phyloP scores from a whole-genome alignment of 2,113 vertebrate species.

The Ondatra zibethicus region DNA sequence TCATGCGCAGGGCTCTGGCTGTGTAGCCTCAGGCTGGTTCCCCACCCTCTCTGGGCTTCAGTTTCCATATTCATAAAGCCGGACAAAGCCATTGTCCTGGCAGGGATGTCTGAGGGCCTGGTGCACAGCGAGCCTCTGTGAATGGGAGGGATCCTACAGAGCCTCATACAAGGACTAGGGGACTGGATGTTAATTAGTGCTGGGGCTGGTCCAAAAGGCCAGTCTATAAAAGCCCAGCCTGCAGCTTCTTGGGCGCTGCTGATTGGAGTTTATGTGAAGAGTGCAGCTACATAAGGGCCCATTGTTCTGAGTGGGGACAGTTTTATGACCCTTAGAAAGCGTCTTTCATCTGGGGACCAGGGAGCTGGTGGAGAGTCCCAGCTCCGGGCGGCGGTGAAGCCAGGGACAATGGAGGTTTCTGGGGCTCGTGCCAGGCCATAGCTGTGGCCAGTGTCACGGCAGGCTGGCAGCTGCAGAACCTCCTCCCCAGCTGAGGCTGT shows the following conservation, averaged over 20 bases:
- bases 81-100: background rate
- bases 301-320: conserved; percentile 68
- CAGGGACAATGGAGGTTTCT: conserved; percentile 46
- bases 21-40: background rate
- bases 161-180: background rate
- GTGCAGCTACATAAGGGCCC: conserved; percentile 69
- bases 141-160: background rate
- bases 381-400: conserved; percentile 48
- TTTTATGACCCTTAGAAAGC: conserved; percentile 78
- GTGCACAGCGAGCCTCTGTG: background rate
- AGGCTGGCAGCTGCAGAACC: background rate
- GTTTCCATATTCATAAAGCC: background rate
- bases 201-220: conserved; percentile 65
- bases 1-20: background rate
- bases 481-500: background rate
- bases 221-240: conserved; percentile 69
- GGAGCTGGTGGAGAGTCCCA: conserved; percentile 56
- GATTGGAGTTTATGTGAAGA: conserved; percentile 70
- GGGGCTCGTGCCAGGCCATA: conserved; percentile 66
- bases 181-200: conserved; percentile 27
- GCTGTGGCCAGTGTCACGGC: background rate
- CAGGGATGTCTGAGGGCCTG: background rate
- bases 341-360: conserved; percentile 72
- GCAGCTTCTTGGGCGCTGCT: conserved; percentile 50
- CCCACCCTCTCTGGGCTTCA: background rate